A percentile compares a stretch with the other conserved stretches of the same genome.
These are phyloP conservation scores for Scrobipalpa atriplicella DNA, from an alignment of 2,888 invertebrate species.

Conservation along the genomic window DNA sequence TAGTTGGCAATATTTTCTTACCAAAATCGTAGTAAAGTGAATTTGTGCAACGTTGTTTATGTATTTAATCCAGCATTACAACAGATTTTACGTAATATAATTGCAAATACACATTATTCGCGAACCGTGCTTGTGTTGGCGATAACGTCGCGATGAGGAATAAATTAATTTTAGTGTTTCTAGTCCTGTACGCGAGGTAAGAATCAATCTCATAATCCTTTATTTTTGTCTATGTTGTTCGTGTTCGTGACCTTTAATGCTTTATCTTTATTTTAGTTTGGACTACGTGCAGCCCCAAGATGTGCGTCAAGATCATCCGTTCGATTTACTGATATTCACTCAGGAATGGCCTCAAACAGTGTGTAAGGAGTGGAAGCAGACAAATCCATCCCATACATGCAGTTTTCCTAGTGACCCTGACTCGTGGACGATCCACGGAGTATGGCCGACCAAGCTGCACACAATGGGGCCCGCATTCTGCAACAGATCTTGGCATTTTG, in stretches of 20 bases:
- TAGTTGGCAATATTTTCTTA: neutral
- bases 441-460: slow-evolving; percentile 90
- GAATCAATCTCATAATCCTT: neutral
- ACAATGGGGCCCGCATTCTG: slow-evolving; percentile 88
- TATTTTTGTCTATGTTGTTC: neutral
- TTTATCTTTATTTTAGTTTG: slow-evolving; percentile 39
- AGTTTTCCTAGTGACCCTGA: slow-evolving; percentile 82
- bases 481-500: slow-evolving; percentile 86
- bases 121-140: neutral
- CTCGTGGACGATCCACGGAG: slow-evolving; percentile 91
- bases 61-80: slow-evolving; percentile 18
- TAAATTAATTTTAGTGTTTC: neutral
- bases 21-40: neutral
- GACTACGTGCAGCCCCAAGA: slow-evolving; percentile 35
- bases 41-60: slow-evolving; percentile 12
- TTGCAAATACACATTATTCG: slow-evolving; percentile 5
- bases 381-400: slow-evolving; percentile 83
- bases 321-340: slow-evolving; percentile 89
- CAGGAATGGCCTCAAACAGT: slow-evolving; percentile 88
- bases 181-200: neutral
- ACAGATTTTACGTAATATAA: slow-evolving; percentile 22
- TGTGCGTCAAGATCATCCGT: slow-evolving; percentile 26
- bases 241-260: neutral
- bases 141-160: neutral
- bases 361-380: slow-evolving; percentile 87